Base-by-base conservation (phyloP, 2,797 vertebrate genomes). In the Diplodus puntazzo region DNA sequence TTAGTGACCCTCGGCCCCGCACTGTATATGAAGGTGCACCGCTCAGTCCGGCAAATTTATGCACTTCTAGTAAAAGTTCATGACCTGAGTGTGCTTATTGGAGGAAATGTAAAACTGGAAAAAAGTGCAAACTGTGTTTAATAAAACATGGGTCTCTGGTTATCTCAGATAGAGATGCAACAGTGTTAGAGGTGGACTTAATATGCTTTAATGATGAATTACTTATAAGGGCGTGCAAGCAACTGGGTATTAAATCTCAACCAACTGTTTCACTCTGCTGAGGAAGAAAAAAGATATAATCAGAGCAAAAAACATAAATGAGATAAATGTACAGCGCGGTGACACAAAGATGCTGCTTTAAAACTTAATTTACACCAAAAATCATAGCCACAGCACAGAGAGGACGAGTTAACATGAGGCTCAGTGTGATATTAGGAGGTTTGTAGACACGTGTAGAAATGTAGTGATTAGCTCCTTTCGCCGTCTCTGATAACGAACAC, bases 391-490 rank as follows among this genome's bases (percentile, higher is more conserved):
- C 30, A 30, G 1, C 3, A 30, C 30, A 30, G 30, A 30, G 30
- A 30, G 30, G 30, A 30, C 5, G 12, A 64, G 23, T 66, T 39
- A 25, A 25, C 3, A 25, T 25, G 25, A 25, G 25, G 25, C 25
- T 25, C 25, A 25, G 25, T 25, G 25, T 25, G 25, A 25, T 25
- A 59, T 61, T 45, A n/a, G n/a, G 45, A 27, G 67, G 25, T 71
- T 63, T 58, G 34, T 53, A 34, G 39, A 72, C 23, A 58, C 27
- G 9, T 25, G 43, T 18, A 46, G n/a, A 79, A 18, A 67, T 42
- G 16, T 58, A 21, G 21, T 79, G 43, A 76, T 75, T 53, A 72
- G 52, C 21, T 64, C 27, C 46, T 34, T 84, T 49, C 30, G 66
- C 14, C 25, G 25, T 21, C 52, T 65, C 54, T 60, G 54, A 55